A percentile compares a stretch with the other conserved stretches of the same genome.
phyloP scores from a whole-genome alignment of 2,113 vertebrate species.

The Acanthochromis polyacanthus region DNA sequence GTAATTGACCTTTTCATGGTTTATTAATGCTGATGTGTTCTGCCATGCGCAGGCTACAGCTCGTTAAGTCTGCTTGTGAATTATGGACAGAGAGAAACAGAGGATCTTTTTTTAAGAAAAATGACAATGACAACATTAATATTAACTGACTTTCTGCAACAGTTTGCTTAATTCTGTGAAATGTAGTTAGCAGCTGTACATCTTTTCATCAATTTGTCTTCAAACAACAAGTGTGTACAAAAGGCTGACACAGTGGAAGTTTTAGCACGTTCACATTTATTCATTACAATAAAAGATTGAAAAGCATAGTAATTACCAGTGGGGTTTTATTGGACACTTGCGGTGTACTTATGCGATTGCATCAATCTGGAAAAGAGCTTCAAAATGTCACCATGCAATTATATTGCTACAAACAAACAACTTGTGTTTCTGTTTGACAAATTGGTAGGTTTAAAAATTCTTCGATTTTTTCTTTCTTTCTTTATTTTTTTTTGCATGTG shows the following conservation, averaged over 20 bases:
- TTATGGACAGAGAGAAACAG: conserved; percentile 28
- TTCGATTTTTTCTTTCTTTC: too few species aligned
- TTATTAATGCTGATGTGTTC: conserved; percentile 65
- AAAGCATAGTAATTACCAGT: not conserved
- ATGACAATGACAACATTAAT: not conserved
- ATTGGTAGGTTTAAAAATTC: too few species aligned
- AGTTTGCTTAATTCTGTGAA: conserved; percentile 35
- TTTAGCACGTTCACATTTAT: not conserved
- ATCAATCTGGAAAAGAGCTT: not conserved
- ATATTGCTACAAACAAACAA: too few species aligned
- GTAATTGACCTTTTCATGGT: conserved; percentile 76
- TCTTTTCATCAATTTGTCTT: conserved; percentile 1
- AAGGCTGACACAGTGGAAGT: not conserved
- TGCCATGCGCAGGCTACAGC: conserved; percentile 36
- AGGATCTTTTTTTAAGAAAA: conserved; percentile 32
- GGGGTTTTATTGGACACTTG: not conserved
- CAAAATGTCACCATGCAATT: not conserved
- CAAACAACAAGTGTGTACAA: too few species aligned
- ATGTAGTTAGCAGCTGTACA: conserved; percentile 10
- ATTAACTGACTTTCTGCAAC: conserved; percentile 30
- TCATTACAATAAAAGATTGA: conserved; percentile 2
- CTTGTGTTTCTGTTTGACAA: too few species aligned
- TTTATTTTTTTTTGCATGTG: not conserved
- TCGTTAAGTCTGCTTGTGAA: conserved; percentile 61
- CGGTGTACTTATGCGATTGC: conserved; percentile 7